These are phyloP conservation scores for Arenaria interpres DNA, from an alignment of 2,113 vertebrate genomes.

Conservation along the genomic window DNA sequence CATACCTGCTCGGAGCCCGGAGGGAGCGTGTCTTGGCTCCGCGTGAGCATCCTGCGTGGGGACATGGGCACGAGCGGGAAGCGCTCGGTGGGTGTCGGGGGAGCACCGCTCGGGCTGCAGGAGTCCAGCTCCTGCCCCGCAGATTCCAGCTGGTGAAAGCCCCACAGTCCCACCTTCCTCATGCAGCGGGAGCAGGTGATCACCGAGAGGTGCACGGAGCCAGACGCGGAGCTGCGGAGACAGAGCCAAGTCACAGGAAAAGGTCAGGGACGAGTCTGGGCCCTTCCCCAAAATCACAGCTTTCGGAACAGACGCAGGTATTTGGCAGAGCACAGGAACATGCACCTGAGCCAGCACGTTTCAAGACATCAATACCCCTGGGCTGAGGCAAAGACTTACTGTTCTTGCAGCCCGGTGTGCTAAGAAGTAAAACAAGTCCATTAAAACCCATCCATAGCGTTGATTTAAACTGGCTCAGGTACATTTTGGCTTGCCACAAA, in stretches of 20 bases:
- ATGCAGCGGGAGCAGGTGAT: conserved; percentile 90
- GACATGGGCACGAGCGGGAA: conserved; percentile 67
- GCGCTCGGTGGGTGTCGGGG: conserved; percentile 46
- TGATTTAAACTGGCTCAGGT: background rate
- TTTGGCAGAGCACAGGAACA: background rate
- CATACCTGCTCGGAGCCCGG: conserved; percentile 79
- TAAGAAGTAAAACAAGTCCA: background rate
- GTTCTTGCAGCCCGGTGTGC: background rate
- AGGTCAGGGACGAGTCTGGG: background rate
- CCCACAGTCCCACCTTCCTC: conserved; percentile 92
- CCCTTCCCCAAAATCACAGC: background rate
- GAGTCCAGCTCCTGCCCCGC: conserved; percentile 64
- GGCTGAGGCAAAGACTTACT: background rate
- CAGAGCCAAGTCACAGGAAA: background rate
- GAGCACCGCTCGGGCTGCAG: background rate
- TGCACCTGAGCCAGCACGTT: background rate
- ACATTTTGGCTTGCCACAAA: background rate
- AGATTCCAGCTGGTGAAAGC: conserved; percentile 88
- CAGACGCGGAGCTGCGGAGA: conserved; percentile 67
- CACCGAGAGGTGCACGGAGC: conserved; percentile 79
- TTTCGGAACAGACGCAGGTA: background rate
- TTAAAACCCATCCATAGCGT: fast-evolving
- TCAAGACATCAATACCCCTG: background rate
- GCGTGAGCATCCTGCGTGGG: conserved; percentile 87
- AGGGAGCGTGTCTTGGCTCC: conserved; percentile 83